phyloP scores from a whole-genome alignment of 2,888 invertebrate species.

The Protonemura montana region DNA sequence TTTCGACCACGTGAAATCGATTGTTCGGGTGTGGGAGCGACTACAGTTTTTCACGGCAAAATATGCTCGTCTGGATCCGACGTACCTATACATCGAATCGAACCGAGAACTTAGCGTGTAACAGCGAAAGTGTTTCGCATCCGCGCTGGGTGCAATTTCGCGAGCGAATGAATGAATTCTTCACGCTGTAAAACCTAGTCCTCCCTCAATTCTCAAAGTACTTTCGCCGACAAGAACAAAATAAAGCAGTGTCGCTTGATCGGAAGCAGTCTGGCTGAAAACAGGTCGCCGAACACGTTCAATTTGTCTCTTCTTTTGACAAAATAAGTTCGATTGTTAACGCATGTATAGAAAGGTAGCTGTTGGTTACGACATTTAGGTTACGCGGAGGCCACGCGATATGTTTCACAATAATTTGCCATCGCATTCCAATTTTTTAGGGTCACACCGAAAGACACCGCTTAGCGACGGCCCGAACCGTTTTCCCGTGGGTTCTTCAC shows the following conservation, averaged over 20 bases:
- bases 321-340: neutral
- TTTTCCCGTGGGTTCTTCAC: neutral
- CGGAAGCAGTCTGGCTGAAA: neutral
- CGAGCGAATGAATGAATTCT: neutral
- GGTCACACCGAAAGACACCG: neutral
- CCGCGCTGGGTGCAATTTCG: neutral
- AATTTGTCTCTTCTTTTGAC: neutral
- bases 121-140: slow-evolving; percentile 35
- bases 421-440: neutral
- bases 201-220: neutral
- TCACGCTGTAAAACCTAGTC: neutral
- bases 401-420: neutral
- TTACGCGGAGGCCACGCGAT: neutral
- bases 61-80: neutral
- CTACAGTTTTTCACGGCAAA: too few species aligned
- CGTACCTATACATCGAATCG: neutral
- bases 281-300: neutral
- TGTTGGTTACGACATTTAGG: slow-evolving; percentile 5
- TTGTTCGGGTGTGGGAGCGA: neutral
- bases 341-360: neutral
- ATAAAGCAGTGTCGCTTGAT: neutral
- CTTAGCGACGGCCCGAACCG: neutral
- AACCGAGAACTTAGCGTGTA: neutral
- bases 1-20: slow-evolving; percentile 34
- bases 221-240: neutral